These are phyloP conservation scores for Clitarchus hookeri DNA, from an alignment of 2,888 invertebrate genomes.

Conservation along the genomic window DNA sequence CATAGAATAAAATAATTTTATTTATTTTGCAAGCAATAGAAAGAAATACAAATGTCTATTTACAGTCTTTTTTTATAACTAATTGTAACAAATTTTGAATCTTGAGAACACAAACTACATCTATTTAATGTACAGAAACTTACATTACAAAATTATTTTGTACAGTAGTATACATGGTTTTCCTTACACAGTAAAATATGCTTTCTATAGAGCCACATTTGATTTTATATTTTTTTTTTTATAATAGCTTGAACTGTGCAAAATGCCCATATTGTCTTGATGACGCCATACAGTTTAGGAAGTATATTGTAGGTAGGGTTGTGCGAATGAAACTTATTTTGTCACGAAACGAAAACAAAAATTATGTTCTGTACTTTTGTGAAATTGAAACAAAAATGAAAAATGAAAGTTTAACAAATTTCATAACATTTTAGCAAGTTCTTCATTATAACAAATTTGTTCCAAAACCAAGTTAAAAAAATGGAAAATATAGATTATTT, in stretches of 20 bases:
- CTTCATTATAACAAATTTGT: too few species aligned
- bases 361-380: too few species aligned
- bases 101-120: background rate
- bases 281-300: background rate
- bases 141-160: background rate
- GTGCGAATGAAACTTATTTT: too few species aligned
- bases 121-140: conserved; percentile 12
- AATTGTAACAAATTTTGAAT: background rate
- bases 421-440: too few species aligned
- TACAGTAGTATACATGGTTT: background rate
- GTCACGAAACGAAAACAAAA: too few species aligned
- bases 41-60: background rate
- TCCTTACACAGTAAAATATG: background rate
- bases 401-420: background rate
- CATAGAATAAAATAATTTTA: background rate
- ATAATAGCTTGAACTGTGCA: background rate
- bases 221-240: background rate
- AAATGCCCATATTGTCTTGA: background rate
- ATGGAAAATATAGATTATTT: too few species aligned
- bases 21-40: background rate
- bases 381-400: background rate
- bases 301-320: too few species aligned
- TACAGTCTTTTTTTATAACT: background rate
- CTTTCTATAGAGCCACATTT: background rate
- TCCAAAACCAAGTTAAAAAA: too few species aligned